Evolutionary conservation across 2,888 invertebrate species (phyloP).

Genomic region (Chymomyza fuscimana): DNA sequence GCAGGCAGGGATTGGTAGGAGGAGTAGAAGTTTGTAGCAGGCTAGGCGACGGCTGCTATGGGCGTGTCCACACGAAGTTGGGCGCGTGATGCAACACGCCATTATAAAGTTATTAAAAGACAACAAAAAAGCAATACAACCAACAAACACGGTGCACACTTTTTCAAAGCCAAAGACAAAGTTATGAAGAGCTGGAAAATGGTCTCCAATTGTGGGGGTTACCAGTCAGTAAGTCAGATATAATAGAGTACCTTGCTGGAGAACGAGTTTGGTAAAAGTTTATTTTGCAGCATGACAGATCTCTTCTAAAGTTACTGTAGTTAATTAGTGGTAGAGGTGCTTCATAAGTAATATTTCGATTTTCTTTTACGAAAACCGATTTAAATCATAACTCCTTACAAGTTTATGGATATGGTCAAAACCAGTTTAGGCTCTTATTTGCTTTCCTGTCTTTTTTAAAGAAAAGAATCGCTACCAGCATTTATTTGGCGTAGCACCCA

Average conservation of each 20-base stretch:
- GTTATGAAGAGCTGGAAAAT: not conserved
- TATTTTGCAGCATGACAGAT: not conserved
- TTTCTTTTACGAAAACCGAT: too few relatives aligned
- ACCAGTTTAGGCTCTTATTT: too few relatives aligned
- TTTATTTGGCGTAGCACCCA: too few relatives aligned
- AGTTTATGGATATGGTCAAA: too few relatives aligned
- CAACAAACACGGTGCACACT: conserved; percentile 24
- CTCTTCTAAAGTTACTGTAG: not conserved
- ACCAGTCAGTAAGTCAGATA: not conserved
- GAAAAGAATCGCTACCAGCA: too few relatives aligned
- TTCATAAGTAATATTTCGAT: too few relatives aligned
- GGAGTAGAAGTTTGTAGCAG: conserved; percentile 10
- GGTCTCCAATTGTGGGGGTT: not conserved
- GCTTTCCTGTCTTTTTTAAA: too few relatives aligned
- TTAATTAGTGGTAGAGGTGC: not conserved
- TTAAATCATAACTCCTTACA: too few relatives aligned
- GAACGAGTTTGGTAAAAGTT: not conserved
- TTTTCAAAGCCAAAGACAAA: not conserved
- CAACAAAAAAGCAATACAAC: conserved; percentile 24
- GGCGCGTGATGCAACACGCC: conserved; percentile 69
- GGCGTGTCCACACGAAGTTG: conserved; percentile 67
- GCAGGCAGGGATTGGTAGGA: conserved; percentile 13
- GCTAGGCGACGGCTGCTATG: conserved; percentile 23
- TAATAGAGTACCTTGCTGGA: not conserved
- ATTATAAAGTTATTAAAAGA: conserved; percentile 77